phyloP scores from a whole-genome alignment of 2,888 invertebrate genomes.

The Steromphala cineraria region DNA sequence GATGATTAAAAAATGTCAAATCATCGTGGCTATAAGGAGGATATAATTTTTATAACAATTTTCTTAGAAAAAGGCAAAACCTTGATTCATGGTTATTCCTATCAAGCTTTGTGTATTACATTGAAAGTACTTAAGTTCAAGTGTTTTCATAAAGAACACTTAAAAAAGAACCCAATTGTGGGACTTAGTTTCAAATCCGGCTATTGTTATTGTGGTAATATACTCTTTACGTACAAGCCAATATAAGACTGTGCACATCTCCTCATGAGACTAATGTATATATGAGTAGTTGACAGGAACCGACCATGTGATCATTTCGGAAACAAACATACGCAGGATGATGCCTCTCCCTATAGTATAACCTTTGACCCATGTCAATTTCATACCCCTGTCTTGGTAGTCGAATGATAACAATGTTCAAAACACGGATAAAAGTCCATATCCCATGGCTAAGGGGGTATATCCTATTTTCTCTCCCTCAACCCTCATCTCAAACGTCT shows the following conservation, averaged over 20 bases:
- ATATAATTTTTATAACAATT: no score
- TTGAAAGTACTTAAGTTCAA: no score
- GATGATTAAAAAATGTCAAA: no score
- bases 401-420: not conserved
- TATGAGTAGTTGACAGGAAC: not conserved
- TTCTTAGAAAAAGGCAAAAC: no score
- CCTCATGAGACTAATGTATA: not conserved
- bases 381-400: not conserved
- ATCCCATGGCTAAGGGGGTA: constrained; percentile 14
- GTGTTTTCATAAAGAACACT: no score
- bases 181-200: not conserved
- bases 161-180: not conserved
- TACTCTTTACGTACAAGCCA: not conserved
- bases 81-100: no score
- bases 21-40: no score
- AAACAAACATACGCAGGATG: not conserved
- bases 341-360: not conserved
- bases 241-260: not conserved
- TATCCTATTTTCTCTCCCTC: not conserved
- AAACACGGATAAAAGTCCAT: not conserved
- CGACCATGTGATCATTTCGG: not conserved
- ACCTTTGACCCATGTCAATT: constrained; percentile 7
- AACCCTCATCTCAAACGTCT: not conserved
- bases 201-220: not conserved
- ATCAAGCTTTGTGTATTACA: no score